Evolutionary conservation across 2,113 vertebrate species (phyloP), one percentile per base, ranked within the genome.

Genomic region (Rallus limicola): DNA sequence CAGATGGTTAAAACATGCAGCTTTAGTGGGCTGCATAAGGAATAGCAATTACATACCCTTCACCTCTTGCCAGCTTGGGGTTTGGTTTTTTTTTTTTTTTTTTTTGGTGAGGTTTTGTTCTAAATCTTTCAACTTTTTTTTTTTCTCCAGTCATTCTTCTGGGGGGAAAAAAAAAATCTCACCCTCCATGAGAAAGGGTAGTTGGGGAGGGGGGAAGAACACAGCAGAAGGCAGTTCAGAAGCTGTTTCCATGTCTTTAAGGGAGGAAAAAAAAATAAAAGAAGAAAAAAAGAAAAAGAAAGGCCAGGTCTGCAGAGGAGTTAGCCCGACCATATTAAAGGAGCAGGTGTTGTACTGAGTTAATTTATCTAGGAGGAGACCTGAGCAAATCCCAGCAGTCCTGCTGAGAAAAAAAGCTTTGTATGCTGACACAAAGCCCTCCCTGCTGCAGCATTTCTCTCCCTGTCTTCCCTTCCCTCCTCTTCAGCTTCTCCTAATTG

Each of bases 301-400:
- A 92, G 26, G 16, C 50, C 42, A 85, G 93, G 56, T 65, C 55
- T 74, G 82, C 59, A 64, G 33, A 16, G 3, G 65, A 67, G 64
- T 90, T 78, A 46, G 40, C 69, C 25, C 74, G 79, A 65, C 48
- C 16, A 38, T 75, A 72, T 89, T 93, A 79, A 93, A 96, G 79
- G 86, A 97, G 91, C 89, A 86, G 82, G 80, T 92, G 95, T 75
- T 83, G 44, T 28, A 68, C 31, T 38, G 58, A 87, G 60, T 90
- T 96, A 84, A 93, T 95, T 96, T 95, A 80, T 88, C 93, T 56
- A 59, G 59, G 91, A 96, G 89, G 85, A 97, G 69, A 92, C 87
- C 65, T 86, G 75, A 92, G 91, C 87, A 94, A 95, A 96, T 97
- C 96, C 94, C 85, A 88, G 93, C 94, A 95, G 36, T 81, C 89